A percentile compares a stretch with the other conserved stretches of the same genome.
These are phyloP conservation scores for Ladona fulva DNA, from an alignment of 1,140 invertebrate species.

Conservation along the genomic window DNA sequence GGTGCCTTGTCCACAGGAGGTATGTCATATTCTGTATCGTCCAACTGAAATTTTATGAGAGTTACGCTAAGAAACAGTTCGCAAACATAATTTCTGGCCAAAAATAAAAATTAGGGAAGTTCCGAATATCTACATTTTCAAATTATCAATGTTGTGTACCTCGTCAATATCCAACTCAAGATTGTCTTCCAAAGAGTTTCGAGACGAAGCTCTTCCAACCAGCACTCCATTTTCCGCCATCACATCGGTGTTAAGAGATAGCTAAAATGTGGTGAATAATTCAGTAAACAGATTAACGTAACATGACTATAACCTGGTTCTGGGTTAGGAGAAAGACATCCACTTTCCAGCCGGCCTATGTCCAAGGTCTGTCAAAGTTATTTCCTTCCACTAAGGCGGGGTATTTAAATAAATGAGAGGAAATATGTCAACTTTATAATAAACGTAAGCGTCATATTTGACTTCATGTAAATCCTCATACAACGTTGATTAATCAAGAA, in stretches of 20 bases:
- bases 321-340: too few species aligned
- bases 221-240: neutral
- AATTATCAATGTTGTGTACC: neutral
- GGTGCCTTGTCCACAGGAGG: slow-evolving; percentile 65
- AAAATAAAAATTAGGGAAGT: too few species aligned
- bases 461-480: too few species aligned
- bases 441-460: too few species aligned
- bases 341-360: neutral
- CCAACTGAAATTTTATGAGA: slow-evolving; percentile 41
- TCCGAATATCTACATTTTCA: too few species aligned
- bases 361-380: neutral
- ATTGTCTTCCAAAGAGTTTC: slow-evolving; percentile 1
- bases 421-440: too few species aligned
- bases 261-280: too few species aligned
- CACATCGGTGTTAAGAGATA: neutral
- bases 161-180: neutral
- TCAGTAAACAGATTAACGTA: too few species aligned
- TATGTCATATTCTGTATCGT: slow-evolving; percentile 76
- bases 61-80: too few species aligned
- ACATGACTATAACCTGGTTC: too few species aligned
- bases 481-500: too few species aligned
- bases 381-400: neutral
- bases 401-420: neutral
- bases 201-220: neutral
- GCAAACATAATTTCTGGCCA: too few species aligned